Evolutionary conservation across 1,140 invertebrate genomes (phyloP).

Genomic region (Geopemphigus sp.): DNA sequence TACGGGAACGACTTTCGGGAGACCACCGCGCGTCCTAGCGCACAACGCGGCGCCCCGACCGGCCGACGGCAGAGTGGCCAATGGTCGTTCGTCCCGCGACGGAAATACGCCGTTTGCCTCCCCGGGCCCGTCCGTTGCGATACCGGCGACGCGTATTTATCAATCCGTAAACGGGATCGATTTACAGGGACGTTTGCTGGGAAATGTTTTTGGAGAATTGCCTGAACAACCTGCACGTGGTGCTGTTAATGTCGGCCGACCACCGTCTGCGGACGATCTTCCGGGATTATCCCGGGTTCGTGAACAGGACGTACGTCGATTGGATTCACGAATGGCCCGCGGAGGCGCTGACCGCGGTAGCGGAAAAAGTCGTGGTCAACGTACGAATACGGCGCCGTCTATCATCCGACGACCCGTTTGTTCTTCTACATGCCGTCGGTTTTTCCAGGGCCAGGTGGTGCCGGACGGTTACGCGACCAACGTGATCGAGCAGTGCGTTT

Average conservation of each 20-base stretch:
- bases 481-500: slow-evolving; percentile 78
- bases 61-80: too few species aligned
- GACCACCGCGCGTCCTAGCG: too few species aligned
- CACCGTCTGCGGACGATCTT: slow-evolving; percentile 74
- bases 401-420: too few species aligned
- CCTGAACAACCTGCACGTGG: slow-evolving; percentile 80
- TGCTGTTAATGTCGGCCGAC: slow-evolving; percentile 83
- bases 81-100: too few species aligned
- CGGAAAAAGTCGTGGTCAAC: slow-evolving; percentile 56
- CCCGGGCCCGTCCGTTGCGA: too few species aligned
- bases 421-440: too few species aligned
- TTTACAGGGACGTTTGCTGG: slow-evolving; percentile 72
- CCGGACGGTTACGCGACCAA: slow-evolving; percentile 65
- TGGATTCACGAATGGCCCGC: slow-evolving; percentile 91
- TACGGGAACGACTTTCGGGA: too few species aligned
- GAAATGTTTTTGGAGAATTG: slow-evolving; percentile 75
- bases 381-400: too few species aligned
- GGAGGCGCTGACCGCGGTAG: slow-evolving; percentile 83
- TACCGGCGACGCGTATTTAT: too few species aligned
- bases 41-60: too few species aligned
- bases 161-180: too few species aligned
- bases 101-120: too few species aligned
- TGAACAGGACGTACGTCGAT: slow-evolving; percentile 90
- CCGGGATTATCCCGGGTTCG: slow-evolving; percentile 84
- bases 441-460: slow-evolving; percentile 28